phyloP scores from a whole-genome alignment of 1,140 invertebrate species.

The Trichonephila clavipes region DNA sequence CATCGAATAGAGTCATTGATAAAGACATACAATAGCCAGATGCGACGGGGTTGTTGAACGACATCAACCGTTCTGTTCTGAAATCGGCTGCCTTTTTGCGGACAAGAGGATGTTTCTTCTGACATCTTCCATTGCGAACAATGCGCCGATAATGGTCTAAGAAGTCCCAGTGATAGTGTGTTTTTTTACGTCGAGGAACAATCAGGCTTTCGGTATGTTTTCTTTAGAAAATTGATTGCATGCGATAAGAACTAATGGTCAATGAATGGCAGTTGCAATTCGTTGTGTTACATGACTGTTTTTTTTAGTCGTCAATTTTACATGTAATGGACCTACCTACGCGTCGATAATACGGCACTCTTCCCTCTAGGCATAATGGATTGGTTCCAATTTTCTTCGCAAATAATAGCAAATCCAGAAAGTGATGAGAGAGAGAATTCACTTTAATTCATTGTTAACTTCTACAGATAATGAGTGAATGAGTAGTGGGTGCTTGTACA shows the following conservation, averaged over 20 bases:
- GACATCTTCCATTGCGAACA: neutral
- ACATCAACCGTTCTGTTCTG: conserved; percentile 18
- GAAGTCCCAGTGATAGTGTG: conserved; percentile 16
- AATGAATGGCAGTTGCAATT: neutral
- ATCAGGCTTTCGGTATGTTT: conserved; percentile 34
- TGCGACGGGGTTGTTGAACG: conserved; percentile 41
- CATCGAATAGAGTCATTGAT: conserved; percentile 32
- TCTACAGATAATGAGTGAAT: too few relatives aligned
- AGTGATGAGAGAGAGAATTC: too few relatives aligned
- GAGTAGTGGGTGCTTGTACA: too few relatives aligned
- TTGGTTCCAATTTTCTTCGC: too few relatives aligned
- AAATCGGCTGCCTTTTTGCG: neutral
- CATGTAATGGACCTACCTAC: neutral
- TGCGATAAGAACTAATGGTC: neutral
- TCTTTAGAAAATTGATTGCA: neutral
- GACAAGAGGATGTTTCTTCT: neutral
- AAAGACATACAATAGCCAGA: neutral
- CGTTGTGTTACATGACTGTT: neutral
- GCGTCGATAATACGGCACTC: too few relatives aligned
- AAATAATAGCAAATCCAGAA: too few relatives aligned
- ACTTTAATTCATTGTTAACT: too few relatives aligned
- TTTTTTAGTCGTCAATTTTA: neutral
- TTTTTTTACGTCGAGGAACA: neutral
- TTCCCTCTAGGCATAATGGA: too few relatives aligned
- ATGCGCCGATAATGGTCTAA: neutral